Evolutionary conservation across 2,113 vertebrate genomes (phyloP).

Genomic region (Mesocricetus auratus): DNA sequence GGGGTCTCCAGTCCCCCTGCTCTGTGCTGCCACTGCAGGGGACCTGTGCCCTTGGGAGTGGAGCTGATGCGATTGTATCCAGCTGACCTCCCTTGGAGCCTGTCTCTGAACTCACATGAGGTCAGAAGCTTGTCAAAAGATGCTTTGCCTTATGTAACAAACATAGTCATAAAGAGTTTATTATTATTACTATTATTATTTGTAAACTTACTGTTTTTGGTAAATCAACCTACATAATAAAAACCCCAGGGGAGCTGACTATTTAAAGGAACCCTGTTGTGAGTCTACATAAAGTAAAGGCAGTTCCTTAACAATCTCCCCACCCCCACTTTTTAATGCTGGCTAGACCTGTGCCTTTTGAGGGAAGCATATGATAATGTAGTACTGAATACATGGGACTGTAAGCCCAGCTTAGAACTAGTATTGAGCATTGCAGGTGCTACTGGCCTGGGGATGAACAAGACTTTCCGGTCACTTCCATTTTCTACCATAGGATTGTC

Average conservation of each 20-base stretch:
- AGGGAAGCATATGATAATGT: neutral
- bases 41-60: neutral
- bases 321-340: neutral
- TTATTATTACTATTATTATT: neutral
- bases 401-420: neutral
- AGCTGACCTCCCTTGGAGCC: neutral
- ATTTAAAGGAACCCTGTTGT: constrained; percentile 34
- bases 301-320: constrained; percentile 22
- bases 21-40: too few species aligned
- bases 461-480: neutral
- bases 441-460: too few species aligned
- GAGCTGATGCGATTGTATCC: neutral
- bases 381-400: neutral
- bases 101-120: neutral
- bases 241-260: constrained; percentile 8
- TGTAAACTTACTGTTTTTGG: constrained; percentile 34
- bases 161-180: neutral
- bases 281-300: constrained; percentile 34
- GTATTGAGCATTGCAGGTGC: neutral
- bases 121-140: neutral
- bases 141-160: constrained; percentile 2
- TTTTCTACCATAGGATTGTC: neutral
- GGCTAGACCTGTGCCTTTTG: neutral
- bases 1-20: neutral
- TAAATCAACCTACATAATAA: constrained; percentile 51